phyloP scores from a whole-genome alignment of 2,797 vertebrate species.

The Bradypodion pumilum region DNA sequence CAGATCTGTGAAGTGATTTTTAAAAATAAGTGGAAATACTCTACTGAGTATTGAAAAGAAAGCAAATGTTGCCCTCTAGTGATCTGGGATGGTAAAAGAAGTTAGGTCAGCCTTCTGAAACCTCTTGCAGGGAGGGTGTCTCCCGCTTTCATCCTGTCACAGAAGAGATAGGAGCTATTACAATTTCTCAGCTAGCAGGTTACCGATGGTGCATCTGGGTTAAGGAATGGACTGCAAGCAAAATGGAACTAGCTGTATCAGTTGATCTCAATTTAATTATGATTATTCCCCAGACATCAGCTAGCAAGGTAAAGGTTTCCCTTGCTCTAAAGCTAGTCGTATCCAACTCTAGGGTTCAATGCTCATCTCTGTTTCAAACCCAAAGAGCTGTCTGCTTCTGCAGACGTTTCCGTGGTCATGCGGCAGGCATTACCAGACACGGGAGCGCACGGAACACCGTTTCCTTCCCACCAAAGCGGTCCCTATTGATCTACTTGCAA shows the following conservation, averaged over 20 bases:
- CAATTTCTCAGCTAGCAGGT: not conserved
- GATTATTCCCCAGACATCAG: not conserved
- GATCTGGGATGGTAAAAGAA: slow-evolving; percentile 4
- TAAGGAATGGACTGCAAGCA: not conserved
- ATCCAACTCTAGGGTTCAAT: no score
- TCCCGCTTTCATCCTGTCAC: accelerated
- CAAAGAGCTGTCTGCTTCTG: no score
- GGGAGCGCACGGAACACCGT: no score
- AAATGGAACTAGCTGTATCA: not conserved
- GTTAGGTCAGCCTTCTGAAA: not conserved
- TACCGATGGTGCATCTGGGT: accelerated
- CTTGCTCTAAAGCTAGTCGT: no score
- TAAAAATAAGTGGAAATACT: accelerated
- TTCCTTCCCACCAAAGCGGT: no score
- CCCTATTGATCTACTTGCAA: no score
- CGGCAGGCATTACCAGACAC: no score
- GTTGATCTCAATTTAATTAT: not conserved
- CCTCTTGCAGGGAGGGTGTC: accelerated
- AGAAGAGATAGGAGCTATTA: accelerated
- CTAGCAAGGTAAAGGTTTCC: no score
- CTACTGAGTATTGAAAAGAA: slow-evolving; percentile 30
- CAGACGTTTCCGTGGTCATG: no score
- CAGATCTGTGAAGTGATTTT: accelerated
- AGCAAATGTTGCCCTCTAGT: slow-evolving; percentile 65
- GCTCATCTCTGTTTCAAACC: no score